Evolutionary conservation across 2,797 vertebrate species (phyloP).

Genomic region (Nothura maculosa): DNA sequence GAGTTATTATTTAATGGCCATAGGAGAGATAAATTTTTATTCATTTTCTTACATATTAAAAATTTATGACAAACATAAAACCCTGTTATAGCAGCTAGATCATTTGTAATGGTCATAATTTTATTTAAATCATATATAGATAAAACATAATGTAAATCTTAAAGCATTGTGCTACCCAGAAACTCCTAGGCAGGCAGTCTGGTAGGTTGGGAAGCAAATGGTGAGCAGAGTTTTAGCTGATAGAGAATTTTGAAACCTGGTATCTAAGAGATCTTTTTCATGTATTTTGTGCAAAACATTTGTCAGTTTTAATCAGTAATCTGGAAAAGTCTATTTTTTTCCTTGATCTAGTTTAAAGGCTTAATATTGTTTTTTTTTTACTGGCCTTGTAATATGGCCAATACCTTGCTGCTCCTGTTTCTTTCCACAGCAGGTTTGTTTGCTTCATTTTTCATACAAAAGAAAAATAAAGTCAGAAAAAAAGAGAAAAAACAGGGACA

Average conservation of each 20-base stretch:
- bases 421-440: background rate
- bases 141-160: constrained; percentile 61
- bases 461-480: background rate
- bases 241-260: background rate
- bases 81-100: constrained; percentile 30
- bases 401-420: background rate
- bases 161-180: constrained; percentile 29
- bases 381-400: background rate
- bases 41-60: constrained; percentile 64
- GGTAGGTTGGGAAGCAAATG: background rate
- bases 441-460: background rate
- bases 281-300: background rate
- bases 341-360: background rate
- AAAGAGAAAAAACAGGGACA: background rate
- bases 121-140: constrained; percentile 70
- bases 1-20: constrained; percentile 71
- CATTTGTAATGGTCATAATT: constrained; percentile 69
- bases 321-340: background rate
- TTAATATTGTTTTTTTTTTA: background rate
- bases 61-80: constrained; percentile 77
- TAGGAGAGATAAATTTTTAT: constrained; percentile 52
- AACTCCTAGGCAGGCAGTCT: background rate
- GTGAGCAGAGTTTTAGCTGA: background rate
- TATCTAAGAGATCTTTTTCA: background rate
- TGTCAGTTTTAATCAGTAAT: background rate